These are phyloP conservation scores for Callyntrura guangdongensis DNA, from an alignment of 2,888 invertebrate genomes.

Conservation along the genomic window DNA sequence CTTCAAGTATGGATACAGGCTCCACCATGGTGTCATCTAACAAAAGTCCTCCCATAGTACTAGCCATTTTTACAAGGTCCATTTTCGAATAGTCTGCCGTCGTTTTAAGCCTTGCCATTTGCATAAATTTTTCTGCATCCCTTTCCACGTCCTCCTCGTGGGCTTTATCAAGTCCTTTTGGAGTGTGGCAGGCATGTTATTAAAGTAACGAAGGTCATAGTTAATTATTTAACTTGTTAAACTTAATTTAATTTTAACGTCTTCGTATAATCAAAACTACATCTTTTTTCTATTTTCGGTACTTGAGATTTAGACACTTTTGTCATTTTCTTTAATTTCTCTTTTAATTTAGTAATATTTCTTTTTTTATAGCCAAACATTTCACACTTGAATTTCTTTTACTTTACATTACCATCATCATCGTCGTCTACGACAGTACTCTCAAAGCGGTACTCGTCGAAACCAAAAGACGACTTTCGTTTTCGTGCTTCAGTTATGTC, in stretches of 20 bases:
- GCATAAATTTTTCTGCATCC: slow-evolving; percentile 42
- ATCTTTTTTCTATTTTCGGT: too few relatives aligned
- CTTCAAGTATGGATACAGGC: slow-evolving; percentile 37
- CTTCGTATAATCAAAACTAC: too few relatives aligned
- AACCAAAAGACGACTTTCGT: slow-evolving; percentile 45
- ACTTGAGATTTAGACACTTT: too few relatives aligned
- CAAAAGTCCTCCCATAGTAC: slow-evolving; percentile 29
- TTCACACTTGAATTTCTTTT: too few relatives aligned
- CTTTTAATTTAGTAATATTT: too few relatives aligned
- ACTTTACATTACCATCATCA: slow-evolving; percentile 35
- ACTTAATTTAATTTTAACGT: too few relatives aligned
- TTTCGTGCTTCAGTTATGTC: slow-evolving; percentile 23
- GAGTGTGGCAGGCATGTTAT: too few relatives aligned
- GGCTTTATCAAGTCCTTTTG: slow-evolving; percentile 1
- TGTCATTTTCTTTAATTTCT: too few relatives aligned
- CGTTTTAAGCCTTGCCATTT: slow-evolving; percentile 49
- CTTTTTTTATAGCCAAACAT: too few relatives aligned
- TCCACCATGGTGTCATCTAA: slow-evolving; percentile 38
- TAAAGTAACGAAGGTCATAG: too few relatives aligned
- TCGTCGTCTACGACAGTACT: slow-evolving; percentile 27
- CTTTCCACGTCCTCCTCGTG: not conserved
- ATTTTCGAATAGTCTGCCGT: slow-evolving; percentile 67
- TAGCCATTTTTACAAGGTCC: slow-evolving; percentile 54
- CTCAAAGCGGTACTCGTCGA: slow-evolving; percentile 60
- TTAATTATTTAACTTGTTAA: too few relatives aligned